A percentile compares a stretch with the other conserved stretches of the same genome.
Conservation (phyloP, 2,113 vertebrate species). For the Hyperopisus bebe region DNA sequence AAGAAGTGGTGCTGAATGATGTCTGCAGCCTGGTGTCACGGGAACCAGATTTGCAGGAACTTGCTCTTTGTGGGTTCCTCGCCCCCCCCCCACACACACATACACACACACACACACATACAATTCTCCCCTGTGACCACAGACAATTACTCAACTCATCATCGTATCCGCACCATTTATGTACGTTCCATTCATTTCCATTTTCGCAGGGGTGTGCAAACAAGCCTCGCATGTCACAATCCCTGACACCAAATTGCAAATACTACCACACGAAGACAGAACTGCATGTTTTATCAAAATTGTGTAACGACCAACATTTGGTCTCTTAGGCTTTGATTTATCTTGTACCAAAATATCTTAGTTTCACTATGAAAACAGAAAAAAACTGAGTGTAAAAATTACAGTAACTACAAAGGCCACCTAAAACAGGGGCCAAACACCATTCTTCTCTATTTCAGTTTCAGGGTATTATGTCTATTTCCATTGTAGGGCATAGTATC, state of each 20-base stretch:
- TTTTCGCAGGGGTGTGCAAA: background rate
- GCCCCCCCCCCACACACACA: too few relatives aligned
- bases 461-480: background rate
- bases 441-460: background rate
- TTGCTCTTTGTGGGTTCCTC: background rate
- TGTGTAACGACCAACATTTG: background rate
- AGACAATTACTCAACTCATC: background rate
- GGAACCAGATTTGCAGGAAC: background rate
- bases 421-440: background rate
- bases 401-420: background rate
- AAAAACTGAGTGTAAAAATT: background rate
- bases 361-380: background rate
- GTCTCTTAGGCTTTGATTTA: background rate
- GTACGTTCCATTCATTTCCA: background rate
- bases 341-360: background rate
- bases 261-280: background rate
- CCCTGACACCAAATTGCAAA: background rate
- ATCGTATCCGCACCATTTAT: background rate
- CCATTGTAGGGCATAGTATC: background rate
- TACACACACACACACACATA: too few relatives aligned
- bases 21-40: constrained; percentile 10
- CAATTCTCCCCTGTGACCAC: background rate
- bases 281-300: background rate
- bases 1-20: constrained; percentile 25
- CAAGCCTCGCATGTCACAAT: background rate